phyloP scores from a whole-genome alignment of 2,113 vertebrate genomes.

The Crocuta crocuta region DNA sequence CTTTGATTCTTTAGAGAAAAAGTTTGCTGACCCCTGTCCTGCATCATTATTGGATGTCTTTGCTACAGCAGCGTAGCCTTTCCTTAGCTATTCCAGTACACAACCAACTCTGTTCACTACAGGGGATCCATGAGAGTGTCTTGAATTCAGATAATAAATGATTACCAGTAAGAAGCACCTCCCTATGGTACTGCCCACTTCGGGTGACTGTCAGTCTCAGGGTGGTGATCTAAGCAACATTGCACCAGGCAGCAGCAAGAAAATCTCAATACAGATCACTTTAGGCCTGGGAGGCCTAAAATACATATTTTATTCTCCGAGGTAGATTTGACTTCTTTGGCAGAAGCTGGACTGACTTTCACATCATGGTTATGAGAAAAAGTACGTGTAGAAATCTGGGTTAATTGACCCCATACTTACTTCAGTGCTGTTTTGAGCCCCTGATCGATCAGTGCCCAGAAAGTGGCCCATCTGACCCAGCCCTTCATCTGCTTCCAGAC shows the following conservation, averaged over 20 bases:
- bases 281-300: neutral
- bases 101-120: no score
- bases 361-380: neutral
- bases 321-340: neutral
- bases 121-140: no score
- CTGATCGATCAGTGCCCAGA: neutral
- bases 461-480: neutral
- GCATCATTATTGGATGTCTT: neutral
- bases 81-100: neutral
- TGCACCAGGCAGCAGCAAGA: neutral
- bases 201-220: neutral
- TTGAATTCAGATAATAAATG: neutral
- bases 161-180: neutral
- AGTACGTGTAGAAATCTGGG: neutral
- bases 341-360: neutral
- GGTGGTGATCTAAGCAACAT: neutral
- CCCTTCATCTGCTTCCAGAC: neutral
- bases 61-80: neutral
- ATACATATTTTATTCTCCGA: neutral
- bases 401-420: neutral
- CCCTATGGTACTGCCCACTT: fast-evolving
- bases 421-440: neutral
- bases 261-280: neutral
- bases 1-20: neutral
- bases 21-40: no score